These are phyloP conservation scores for Sinocyclocheilus grahami DNA, from an alignment of 2,113 vertebrate genomes.

Conservation along the genomic window DNA sequence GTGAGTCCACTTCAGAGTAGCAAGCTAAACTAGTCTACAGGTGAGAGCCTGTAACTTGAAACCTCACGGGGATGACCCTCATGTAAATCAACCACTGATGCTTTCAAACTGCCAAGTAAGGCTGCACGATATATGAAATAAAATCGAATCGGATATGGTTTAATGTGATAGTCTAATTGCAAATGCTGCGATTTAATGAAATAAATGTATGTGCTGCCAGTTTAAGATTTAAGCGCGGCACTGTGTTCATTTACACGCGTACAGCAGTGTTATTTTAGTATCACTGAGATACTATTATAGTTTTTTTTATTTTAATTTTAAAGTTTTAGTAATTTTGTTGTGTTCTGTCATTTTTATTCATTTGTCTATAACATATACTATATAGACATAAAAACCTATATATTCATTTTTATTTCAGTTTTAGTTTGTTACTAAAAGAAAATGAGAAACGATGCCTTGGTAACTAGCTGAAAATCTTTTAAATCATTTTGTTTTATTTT, in stretches of 20 bases:
- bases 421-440: no score
- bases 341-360: no score
- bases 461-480: no score
- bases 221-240: neutral
- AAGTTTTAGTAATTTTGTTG: no score
- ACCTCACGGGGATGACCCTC: neutral
- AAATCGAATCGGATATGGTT: neutral
- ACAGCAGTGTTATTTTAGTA: neutral
- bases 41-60: neutral
- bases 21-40: neutral
- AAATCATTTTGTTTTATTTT: no score
- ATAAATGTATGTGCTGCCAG: neutral
- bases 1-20: neutral
- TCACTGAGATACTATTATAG: no score
- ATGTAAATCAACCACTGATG: slow-evolving; percentile 1
- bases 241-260: neutral
- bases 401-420: no score
- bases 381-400: no score
- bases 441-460: no score
- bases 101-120: neutral
- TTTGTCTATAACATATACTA: no score
- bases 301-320: no score
- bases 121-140: neutral
- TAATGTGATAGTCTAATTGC: neutral
- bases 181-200: neutral